phyloP scores from a whole-genome alignment of 2,888 invertebrate species.

The Sarcophaga caerulescens region DNA sequence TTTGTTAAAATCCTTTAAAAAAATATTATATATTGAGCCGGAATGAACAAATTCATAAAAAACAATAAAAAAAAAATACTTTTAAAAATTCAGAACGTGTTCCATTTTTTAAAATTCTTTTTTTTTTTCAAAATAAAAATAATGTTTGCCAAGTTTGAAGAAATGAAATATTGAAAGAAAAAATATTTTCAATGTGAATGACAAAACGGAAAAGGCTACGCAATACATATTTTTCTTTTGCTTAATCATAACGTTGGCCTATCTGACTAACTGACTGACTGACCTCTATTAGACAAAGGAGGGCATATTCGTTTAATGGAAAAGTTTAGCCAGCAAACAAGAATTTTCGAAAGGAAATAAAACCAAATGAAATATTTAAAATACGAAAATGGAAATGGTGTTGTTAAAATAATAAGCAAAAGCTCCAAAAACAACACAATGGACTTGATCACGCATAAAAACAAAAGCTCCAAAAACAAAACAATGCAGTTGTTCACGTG shows the following conservation, averaged over 20 bases:
- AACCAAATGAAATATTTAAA: background rate
- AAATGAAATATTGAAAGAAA: background rate
- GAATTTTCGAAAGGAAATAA: background rate
- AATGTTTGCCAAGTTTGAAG: slow-evolving; percentile 7
- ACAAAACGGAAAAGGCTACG: background rate
- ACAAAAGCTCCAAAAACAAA: too few species aligned
- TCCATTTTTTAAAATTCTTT: background rate
- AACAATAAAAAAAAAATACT: background rate
- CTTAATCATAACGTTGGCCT: slow-evolving; percentile 2
- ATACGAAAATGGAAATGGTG: too few species aligned
- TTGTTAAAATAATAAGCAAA: too few species aligned
- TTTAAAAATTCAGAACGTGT: slow-evolving; percentile 4
- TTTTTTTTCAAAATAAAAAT: background rate
- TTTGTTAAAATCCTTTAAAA: background rate
- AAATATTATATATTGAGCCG: background rate
- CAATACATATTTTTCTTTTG: background rate
- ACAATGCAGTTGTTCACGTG: too few species aligned
- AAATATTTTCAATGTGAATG: background rate
- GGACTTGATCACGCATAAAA: too few species aligned
- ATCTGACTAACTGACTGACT: background rate
- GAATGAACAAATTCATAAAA: background rate
- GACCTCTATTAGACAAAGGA: background rate
- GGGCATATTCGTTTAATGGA: background rate
- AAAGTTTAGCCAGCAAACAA: background rate
- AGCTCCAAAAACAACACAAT: too few species aligned